Base-by-base conservation (phyloP, 1,140 invertebrate species). In the Aphis gossypii region DNA sequence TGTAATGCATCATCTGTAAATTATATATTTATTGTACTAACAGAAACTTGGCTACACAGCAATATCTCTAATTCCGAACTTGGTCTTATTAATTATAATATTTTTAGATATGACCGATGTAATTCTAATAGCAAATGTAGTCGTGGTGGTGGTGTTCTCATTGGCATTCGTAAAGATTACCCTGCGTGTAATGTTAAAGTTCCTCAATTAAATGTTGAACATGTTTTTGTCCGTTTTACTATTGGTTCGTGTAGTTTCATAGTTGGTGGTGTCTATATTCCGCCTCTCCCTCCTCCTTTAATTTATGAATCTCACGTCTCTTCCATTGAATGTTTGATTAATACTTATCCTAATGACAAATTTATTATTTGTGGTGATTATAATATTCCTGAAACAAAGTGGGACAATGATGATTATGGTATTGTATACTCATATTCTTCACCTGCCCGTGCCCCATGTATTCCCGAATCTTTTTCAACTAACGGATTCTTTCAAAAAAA, bases 21-120 rank as follows among this genome's bases (percentile, higher is more conserved):
- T 89, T 89, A n/a, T 89, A 51, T 89, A 25, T 89, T 89, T 11
- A 51, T 51, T 51, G 48, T 51, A 51, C 48, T 51, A 51, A 7
- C 48, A 5, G 48, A 51, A 51, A 51, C 46, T 35, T 89, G 48
- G 23, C 18, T 89, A 35, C 87, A 51, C n/a, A 48, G n/a, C 14
- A 89, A 89, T n/a, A n/a, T 89, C 48, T 89, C 25, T 25, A 54
- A 54, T 54, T n/a, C 1, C 35, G 48, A 89, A 35, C 30, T 89
- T 54, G 87, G 30, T 51, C 25, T 89, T 89, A 23, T 54, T 54
- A 89, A 89, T n/a, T 89, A 89, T 89, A 89, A 89, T 89, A 89
- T 89, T 54, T 89, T 89, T 89, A 89, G 87, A 30, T 54, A 89
- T 89, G 87, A 89, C 48, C 54, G 87, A 54, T 89, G 87, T 89